These are phyloP conservation scores for Melanocharis versteri DNA, from an alignment of 2,113 vertebrate genomes.

Conservation along the genomic window DNA sequence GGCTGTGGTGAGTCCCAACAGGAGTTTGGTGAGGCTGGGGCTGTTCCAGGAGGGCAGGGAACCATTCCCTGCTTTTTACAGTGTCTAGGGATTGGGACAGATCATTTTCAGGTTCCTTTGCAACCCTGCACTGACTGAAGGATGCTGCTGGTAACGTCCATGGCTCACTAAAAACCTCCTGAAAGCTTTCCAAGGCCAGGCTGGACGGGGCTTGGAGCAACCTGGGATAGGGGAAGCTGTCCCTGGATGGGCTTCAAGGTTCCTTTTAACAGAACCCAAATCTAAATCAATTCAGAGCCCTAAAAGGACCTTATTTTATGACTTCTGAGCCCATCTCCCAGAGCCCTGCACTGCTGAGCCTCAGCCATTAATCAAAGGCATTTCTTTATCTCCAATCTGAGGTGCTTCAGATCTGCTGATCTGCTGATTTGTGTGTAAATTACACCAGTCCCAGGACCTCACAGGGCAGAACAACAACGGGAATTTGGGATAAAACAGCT, in stretches of 20 bases:
- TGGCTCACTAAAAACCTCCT: not conserved
- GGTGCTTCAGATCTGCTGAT: not conserved
- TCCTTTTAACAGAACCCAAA: not conserved
- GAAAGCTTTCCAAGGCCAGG: not conserved
- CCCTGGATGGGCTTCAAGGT: not conserved
- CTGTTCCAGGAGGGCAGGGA: not conserved
- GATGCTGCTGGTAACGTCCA: not conserved
- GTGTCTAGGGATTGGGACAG: not conserved
- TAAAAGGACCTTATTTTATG: rapidly evolving
- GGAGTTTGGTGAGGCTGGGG: not conserved
- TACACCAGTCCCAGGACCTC: not conserved
- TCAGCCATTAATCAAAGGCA: not conserved
- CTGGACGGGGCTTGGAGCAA: rapidly evolving
- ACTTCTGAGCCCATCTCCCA: not conserved
- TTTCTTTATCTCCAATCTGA: not conserved
- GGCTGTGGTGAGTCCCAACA: not conserved
- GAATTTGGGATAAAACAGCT: not conserved
- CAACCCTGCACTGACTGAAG: not conserved
- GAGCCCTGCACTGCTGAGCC: not conserved
- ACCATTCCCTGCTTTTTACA: not conserved
- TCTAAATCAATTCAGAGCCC: not conserved
- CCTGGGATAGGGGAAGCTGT: not conserved
- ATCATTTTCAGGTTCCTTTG: not conserved
- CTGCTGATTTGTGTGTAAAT: not conserved
- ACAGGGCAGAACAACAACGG: not conserved